Evolutionary conservation across 2,113 vertebrate genomes (phyloP).

Genomic region (Prionailurus viverrinus): DNA sequence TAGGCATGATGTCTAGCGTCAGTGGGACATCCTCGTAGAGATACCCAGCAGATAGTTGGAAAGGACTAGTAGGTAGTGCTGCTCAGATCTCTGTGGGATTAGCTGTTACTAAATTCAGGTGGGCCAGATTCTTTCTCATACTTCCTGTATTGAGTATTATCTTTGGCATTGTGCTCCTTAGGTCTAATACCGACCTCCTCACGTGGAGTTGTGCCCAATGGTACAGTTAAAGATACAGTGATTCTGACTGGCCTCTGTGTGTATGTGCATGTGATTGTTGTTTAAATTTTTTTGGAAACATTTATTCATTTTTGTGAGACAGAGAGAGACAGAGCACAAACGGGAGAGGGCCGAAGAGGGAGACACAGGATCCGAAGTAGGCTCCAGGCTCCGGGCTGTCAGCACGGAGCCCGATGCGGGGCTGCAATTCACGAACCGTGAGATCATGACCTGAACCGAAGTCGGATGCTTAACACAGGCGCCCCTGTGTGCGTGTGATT

Average conservation of each 20-base stretch:
- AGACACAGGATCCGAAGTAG: no score
- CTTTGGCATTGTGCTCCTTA: not conserved
- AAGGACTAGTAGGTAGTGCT: not conserved
- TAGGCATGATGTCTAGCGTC: accelerated
- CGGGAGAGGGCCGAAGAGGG: no score
- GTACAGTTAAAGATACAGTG: not conserved
- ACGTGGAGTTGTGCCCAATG: not conserved
- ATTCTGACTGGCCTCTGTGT: not conserved
- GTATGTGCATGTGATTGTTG: not conserved
- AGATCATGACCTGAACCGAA: no score
- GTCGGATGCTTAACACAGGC: no score
- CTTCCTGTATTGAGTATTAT: not conserved
- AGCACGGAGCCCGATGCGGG: no score
- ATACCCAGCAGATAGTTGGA: accelerated
- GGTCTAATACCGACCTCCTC: not conserved
- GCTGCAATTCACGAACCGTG: no score
- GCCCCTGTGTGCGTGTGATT: not conserved
- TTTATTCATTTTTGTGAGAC: no score
- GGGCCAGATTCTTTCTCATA: not conserved
- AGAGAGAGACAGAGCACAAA: no score
- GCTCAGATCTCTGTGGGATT: not conserved
- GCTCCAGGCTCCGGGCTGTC: no score
- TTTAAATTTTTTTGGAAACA: no score
- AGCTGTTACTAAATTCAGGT: not conserved
- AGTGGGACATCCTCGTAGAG: not conserved